Base-by-base conservation (phyloP, 2,113 vertebrate species). In the Chionodraco myersi region DNA sequence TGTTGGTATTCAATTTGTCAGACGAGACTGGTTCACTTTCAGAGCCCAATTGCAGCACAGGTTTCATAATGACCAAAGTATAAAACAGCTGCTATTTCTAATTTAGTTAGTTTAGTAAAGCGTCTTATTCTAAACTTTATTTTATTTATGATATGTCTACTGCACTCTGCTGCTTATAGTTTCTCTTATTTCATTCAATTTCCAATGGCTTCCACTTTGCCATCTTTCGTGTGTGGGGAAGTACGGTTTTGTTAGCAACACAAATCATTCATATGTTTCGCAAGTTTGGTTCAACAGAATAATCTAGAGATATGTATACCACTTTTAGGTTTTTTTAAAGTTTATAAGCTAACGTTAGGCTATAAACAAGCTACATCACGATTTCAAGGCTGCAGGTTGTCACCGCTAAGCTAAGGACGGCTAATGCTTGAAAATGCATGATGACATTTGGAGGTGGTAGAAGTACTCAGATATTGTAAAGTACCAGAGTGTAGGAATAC, bases 1-100 rank as follows among this genome's bases (percentile, higher is more conserved):
- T 41, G 13, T 2, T 34, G 51, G 15, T 21, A 36, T 14, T 34
- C 13, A 30, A 3, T 41, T 5, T 26, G 23, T 54, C n/a, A 49
- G 49, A 18, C 30, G 4, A 5, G 21, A 34, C 51, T 53, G 16
- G 47, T 48, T 48, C 5, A 48, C 47, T 48, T 48, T 48, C 11
- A 54, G 66, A 54, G 14, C 26, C 49, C 48, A 67, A 44, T 44
- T 45, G 52, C 66, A 68, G 51, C 30, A 69, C 36, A 16, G 49
- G 52, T 45, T 57, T 57, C 11, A 56, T 60, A 14, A 57, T 5
- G 47, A n/a, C 34, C 59, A 16, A n/a, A 13, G 12, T n/a, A 61
- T 18, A 54, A 53, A 1, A 53, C 7, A 18, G 16, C 51, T 18
- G 53, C 23, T 26, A 26, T 12, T 23, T 64, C 6, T 41, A 65